Evolutionary conservation across 2,888 invertebrate genomes (phyloP), one percentile per base, ranked within the genome.

Genomic region (Falcaria lacertinaria): DNA sequence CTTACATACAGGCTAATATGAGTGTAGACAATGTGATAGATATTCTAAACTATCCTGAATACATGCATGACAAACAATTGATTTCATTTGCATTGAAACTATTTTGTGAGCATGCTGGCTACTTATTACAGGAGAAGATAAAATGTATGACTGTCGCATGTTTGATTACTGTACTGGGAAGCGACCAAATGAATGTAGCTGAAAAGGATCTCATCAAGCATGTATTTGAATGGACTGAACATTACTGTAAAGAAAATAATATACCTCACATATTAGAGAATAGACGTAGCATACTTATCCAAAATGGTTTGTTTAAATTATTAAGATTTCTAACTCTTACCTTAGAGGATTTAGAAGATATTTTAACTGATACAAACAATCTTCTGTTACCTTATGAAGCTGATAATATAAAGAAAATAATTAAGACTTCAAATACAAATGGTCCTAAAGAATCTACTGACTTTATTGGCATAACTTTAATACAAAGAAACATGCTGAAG

Each of bases 31-130:
- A 91, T 83, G 90, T 92, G 11, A 79, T 91, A 43, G 78, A 91
- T 46, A 84, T 91, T 45, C 89, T 92, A 42, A 92, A 92, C 65
- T 92, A 92, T 62, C 91, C 92, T 13, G 91, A 91, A 53, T 82
- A 80, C 47, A 80, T 92, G 64, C 91, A 92, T 64, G 91, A 91
- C 48, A 83, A 91, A 53, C 77, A 86, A 49, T 72, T 90, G 36
- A 74, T 91, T 2, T 70, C 84, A 48, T 80, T 82, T 56, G 91
- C 92, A 52, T 64, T 92, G 11, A 85, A 89, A 56, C 80, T 92
- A 50, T 90, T 92, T 55, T 84, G 90, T 63, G 81, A 88, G 64
- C 91, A 91, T 75, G 85, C 91, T 11, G 80, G 78, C 53, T 90
- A 90, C 59, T 74, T 92, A 41, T 74, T 92, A 40, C 72, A 79